Percentiles rank a stretch among this genome's conserved stretches.
phyloP scores from a whole-genome alignment of 2,888 invertebrate genomes.

The Axea sp. region DNA sequence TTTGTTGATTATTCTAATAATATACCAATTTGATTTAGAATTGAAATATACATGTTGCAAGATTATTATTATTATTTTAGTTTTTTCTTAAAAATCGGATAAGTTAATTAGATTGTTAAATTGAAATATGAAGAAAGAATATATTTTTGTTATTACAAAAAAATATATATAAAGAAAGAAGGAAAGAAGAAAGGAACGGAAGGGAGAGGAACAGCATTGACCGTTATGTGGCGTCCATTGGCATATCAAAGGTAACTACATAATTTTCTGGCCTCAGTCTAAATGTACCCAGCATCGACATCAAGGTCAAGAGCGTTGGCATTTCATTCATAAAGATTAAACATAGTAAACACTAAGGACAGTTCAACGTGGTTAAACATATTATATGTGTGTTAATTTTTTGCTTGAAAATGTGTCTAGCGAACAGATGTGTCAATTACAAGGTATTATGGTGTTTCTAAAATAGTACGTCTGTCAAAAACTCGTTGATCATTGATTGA shows the following conservation, averaged over 20 bases:
- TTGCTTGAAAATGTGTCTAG: slow-evolving; percentile 1
- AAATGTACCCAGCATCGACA: slow-evolving; percentile 68
- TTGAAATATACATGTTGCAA: too few relatives aligned
- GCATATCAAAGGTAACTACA: slow-evolving; percentile 65
- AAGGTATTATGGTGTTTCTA: slow-evolving; percentile 40
- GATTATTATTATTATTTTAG: too few relatives aligned
- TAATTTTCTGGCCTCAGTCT: slow-evolving; percentile 67
- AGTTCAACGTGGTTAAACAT: slow-evolving; percentile 7
- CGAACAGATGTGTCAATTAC: slow-evolving; percentile 14
- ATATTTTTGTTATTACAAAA: too few relatives aligned
- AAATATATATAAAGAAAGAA: slow-evolving; percentile 42
- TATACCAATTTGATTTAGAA: too few relatives aligned
- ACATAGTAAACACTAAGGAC: slow-evolving; percentile 21
- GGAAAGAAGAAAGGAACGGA: slow-evolving; percentile 43
- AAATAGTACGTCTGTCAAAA: slow-evolving; percentile 9
- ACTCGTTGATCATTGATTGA: slow-evolving; percentile 19
- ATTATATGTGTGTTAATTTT: slow-evolving; percentile 7
- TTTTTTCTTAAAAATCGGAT: too few relatives aligned
- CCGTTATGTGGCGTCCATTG: slow-evolving; percentile 73
- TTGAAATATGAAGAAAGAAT: too few relatives aligned
- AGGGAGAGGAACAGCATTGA: slow-evolving; percentile 69
- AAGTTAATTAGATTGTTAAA: too few relatives aligned
- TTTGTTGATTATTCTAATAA: too few relatives aligned
- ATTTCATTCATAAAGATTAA: slow-evolving; percentile 39
- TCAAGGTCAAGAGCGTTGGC: slow-evolving; percentile 72